phyloP scores from a whole-genome alignment of 2,888 invertebrate species.

The Apamea crenata region DNA sequence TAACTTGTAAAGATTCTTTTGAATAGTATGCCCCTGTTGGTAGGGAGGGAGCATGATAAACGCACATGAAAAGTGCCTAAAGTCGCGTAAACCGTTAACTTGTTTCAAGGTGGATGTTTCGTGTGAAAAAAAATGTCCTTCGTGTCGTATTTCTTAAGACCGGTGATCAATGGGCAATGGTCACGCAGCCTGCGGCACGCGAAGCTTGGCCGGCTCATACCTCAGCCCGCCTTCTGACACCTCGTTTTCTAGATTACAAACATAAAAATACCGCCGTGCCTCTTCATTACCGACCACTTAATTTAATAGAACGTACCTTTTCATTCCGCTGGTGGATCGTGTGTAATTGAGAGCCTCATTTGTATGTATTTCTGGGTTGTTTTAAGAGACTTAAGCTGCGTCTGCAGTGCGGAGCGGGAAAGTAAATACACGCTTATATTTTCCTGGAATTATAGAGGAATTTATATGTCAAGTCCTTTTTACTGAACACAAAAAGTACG shows the following conservation, averaged over 20 bases:
- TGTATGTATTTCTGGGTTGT: constrained; percentile 64
- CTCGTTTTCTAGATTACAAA: constrained; percentile 80
- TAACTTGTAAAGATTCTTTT: constrained; percentile 24
- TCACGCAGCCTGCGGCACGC: constrained; percentile 84
- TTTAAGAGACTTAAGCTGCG: constrained; percentile 47
- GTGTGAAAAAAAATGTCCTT: constrained; percentile 84
- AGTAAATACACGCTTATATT: constrained; percentile 27
- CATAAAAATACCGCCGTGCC: constrained; percentile 83
- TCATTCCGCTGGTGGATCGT: constrained; percentile 61
- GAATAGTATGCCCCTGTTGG: not conserved
- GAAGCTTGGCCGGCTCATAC: constrained; percentile 74
- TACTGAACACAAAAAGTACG: constrained; percentile 22
- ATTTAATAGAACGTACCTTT: constrained; percentile 74
- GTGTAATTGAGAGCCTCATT: constrained; percentile 66
- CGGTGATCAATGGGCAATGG: constrained; percentile 83
- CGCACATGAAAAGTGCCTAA: constrained; percentile 51
- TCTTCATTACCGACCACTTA: constrained; percentile 79
- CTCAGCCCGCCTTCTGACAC: constrained; percentile 78
- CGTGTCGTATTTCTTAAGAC: constrained; percentile 82
- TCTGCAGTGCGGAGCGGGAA: constrained; percentile 27
- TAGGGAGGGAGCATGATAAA: constrained; percentile 38
- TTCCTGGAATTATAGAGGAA: constrained; percentile 15
- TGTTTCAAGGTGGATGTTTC: constrained; percentile 69
- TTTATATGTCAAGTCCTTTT: constrained; percentile 34
- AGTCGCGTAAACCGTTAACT: constrained; percentile 48